phyloP scores from a whole-genome alignment of 2,113 vertebrate genomes.

The Syngnathus typhle region DNA sequence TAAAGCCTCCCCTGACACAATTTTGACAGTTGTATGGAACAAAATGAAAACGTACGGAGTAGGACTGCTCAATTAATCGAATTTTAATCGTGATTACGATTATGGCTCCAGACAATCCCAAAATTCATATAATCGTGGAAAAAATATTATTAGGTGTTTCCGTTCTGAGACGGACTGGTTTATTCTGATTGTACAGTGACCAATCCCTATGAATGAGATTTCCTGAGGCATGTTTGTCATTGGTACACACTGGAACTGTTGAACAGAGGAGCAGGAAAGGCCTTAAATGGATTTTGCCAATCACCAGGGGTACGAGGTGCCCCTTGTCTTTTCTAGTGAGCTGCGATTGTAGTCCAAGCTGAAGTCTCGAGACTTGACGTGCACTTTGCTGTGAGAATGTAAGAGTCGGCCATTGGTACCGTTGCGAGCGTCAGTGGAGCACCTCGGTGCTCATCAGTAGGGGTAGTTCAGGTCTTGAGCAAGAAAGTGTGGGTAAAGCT shows the following conservation, averaged over 20 bases:
- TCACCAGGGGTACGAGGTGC: slow-evolving; percentile 45
- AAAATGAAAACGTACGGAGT: no score
- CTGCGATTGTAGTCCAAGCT: slow-evolving; percentile 68
- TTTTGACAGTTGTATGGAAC: no score
- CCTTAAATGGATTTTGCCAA: slow-evolving; percentile 67
- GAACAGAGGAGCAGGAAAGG: slow-evolving; percentile 47
- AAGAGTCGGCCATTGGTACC: slow-evolving; percentile 45
- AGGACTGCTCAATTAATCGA: no score
- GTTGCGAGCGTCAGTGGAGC: slow-evolving; percentile 44
- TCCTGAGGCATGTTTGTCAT: slow-evolving; percentile 15
- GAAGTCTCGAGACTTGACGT: slow-evolving; percentile 60
- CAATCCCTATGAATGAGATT: slow-evolving; percentile 29
- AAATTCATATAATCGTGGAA: no score
- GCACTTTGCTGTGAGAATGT: slow-evolving; percentile 74
- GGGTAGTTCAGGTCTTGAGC: slow-evolving; percentile 26
- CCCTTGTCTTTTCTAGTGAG: slow-evolving; percentile 54
- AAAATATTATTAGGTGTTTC: no score
- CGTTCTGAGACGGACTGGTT: no score
- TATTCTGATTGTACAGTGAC: slow-evolving; percentile 8
- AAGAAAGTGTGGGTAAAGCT: slow-evolving; percentile 69
- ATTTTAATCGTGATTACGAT: no score
- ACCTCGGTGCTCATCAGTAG: neutral
- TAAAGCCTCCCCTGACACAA: no score
- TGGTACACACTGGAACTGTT: slow-evolving; percentile 49
- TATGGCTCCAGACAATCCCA: no score